A percentile compares a stretch with the other conserved stretches of the same genome.
Conservation (phyloP, 53 echinoderm and acorn worm genomes). For the Echinometra lucunter region DNA sequence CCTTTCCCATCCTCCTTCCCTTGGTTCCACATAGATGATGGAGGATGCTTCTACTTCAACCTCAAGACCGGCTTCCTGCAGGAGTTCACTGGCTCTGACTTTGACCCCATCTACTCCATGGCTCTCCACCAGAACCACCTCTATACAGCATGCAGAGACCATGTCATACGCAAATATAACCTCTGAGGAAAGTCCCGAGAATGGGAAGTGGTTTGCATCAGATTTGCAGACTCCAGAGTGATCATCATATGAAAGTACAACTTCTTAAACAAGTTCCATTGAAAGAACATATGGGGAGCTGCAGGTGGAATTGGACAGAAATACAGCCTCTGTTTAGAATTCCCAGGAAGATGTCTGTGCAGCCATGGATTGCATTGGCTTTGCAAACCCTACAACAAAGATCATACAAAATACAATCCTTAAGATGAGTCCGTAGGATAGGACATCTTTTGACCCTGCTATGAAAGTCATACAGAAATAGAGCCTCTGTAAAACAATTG, state of each 20-base stretch:
- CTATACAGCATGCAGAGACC: constrained; percentile 91
- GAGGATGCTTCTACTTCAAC: constrained; percentile 84
- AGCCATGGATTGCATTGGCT: too few species aligned
- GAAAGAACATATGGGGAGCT: too few species aligned
- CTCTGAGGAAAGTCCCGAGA: background rate
- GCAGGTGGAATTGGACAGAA: too few species aligned
- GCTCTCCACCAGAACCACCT: constrained; percentile 80
- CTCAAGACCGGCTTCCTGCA: constrained; percentile 67
- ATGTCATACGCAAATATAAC: constrained; percentile 83
- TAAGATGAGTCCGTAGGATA: background rate
- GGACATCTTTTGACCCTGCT: background rate
- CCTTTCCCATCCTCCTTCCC: background rate
- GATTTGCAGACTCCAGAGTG: background rate
- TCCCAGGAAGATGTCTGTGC: too few species aligned
- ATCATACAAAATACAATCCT: too few species aligned
- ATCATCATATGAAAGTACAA: background rate
- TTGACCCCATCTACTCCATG: constrained; percentile 85
- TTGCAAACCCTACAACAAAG: too few species aligned
- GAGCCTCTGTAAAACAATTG: too few species aligned
- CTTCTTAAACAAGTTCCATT: too few species aligned
- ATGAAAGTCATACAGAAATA: too few species aligned
- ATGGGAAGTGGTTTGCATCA: background rate
- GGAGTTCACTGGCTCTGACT: constrained; percentile 96
- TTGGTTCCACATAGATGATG: constrained; percentile 78
- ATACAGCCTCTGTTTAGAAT: too few species aligned